Evolutionary conservation across 1,140 invertebrate genomes (phyloP).

Genomic region (Eumeta japonica): DNA sequence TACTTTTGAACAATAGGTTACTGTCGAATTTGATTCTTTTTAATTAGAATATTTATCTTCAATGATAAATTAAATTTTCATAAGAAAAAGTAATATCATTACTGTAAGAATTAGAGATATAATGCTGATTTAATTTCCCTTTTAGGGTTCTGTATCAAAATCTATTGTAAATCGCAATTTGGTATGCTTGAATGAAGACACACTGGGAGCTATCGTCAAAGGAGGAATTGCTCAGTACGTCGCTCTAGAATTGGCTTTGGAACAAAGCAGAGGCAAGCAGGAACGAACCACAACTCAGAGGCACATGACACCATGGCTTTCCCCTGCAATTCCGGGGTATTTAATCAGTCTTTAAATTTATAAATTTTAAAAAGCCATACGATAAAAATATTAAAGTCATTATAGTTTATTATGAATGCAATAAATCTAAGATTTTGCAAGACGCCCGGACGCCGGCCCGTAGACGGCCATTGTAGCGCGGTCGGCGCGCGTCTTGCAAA

Average conservation of each 20-base stretch:
- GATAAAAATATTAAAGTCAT: too few species aligned
- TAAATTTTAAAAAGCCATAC: neutral
- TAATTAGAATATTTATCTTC: too few species aligned
- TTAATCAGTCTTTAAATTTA: conserved; percentile 6
- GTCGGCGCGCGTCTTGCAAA: too few species aligned
- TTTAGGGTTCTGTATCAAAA: conserved; percentile 42
- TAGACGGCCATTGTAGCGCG: too few species aligned
- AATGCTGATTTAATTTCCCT: conserved; percentile 4
- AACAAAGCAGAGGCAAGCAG: conserved; percentile 81
- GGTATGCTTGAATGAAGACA: conserved; percentile 89
- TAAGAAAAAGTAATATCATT: neutral
- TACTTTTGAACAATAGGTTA: too few species aligned
- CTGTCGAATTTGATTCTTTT: too few species aligned
- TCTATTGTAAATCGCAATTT: conserved; percentile 53
- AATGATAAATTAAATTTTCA: conserved; percentile 7
- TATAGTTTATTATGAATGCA: too few species aligned
- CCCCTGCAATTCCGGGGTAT: conserved; percentile 75
- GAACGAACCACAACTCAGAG: conserved; percentile 45
- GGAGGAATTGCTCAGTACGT: conserved; percentile 93
- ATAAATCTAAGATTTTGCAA: too few species aligned
- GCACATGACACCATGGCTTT: conserved; percentile 81
- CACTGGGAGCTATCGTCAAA: conserved; percentile 91
- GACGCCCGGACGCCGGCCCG: too few species aligned
- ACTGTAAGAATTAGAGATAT: neutral
- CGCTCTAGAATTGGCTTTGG: conserved; percentile 87